Conservation (phyloP, 1,140 invertebrate species). For the Drosophila kohkoa region DNA sequence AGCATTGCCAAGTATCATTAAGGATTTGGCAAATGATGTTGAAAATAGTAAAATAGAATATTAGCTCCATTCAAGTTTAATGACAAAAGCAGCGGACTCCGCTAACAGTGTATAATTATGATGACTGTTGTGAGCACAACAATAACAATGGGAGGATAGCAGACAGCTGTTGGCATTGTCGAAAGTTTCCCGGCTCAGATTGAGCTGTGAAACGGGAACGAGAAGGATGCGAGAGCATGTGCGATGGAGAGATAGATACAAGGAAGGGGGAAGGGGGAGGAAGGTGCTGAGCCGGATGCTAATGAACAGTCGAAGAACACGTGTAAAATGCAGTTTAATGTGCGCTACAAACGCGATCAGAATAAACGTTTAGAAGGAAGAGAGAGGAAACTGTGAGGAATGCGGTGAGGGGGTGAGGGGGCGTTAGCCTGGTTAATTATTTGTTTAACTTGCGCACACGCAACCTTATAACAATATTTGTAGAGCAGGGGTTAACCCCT, state of each 20-base stretch:
- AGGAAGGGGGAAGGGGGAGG: background rate
- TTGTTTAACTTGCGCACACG: slow-evolving; percentile 75
- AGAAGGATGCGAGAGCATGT: background rate
- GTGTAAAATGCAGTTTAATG: slow-evolving; percentile 76
- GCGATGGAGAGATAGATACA: background rate
- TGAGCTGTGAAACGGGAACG: slow-evolving; percentile 5
- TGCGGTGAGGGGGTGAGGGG: background rate
- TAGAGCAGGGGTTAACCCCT: slow-evolving; percentile 15
- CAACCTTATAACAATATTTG: slow-evolving; percentile 48
- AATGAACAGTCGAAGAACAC: slow-evolving; percentile 26
- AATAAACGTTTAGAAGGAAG: background rate
- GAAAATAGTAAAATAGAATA: background rate
- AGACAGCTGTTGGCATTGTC: slow-evolving; percentile 77
- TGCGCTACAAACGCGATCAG: slow-evolving; percentile 64
- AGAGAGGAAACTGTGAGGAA: background rate
- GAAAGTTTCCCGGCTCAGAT: slow-evolving; percentile 82
- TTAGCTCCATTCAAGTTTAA: background rate
- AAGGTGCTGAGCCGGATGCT: slow-evolving; percentile 7
- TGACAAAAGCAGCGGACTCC: background rate
- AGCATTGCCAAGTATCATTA: background rate
- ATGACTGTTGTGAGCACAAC: slow-evolving; percentile 38
- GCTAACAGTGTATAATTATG: slow-evolving; percentile 52
- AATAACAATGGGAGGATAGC: slow-evolving; percentile 30
- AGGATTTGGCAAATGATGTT: background rate
- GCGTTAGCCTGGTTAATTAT: slow-evolving; percentile 67